phyloP scores from a whole-genome alignment of 2,888 invertebrate species.

The Microctonus hyperodae region DNA sequence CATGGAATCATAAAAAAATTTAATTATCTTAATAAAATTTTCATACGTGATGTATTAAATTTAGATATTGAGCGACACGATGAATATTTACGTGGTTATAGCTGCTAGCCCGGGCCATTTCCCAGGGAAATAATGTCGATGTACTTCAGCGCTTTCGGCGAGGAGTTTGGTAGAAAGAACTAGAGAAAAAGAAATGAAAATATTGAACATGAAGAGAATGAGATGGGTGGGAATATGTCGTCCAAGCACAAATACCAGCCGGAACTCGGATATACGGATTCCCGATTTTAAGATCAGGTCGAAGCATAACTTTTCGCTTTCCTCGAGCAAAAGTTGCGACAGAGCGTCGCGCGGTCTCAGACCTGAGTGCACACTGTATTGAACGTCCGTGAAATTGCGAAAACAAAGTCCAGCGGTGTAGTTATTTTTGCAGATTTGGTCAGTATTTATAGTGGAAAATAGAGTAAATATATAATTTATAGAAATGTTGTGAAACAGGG shows the following conservation, averaged over 20 bases:
- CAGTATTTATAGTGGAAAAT: neutral
- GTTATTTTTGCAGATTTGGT: constrained; percentile 18
- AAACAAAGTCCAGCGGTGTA: constrained; percentile 29
- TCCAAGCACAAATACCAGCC: constrained; percentile 28
- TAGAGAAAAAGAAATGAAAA: neutral
- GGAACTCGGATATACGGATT: constrained; percentile 28
- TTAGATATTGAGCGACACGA: constrained; percentile 6
- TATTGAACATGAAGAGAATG: neutral
- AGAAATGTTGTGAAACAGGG: no score
- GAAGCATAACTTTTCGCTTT: constrained; percentile 30
- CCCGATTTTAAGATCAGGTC: constrained; percentile 31
- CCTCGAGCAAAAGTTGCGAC: constrained; percentile 27
- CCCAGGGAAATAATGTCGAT: constrained; percentile 23
- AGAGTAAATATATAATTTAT: no score
- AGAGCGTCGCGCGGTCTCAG: constrained; percentile 13
- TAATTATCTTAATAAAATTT: no score
- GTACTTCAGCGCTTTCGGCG: neutral
- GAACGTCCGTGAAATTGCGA: constrained; percentile 28
- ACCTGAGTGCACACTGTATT: constrained; percentile 18
- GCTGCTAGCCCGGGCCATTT: constrained; percentile 17
- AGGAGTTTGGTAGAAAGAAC: constrained; percentile 1
- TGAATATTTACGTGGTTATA: constrained; percentile 27
- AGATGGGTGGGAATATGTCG: constrained; percentile 9
- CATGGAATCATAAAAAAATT: no score
- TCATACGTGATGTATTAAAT: neutral